Base-by-base conservation (phyloP, 2,888 invertebrate species). In the Sepiola atlantica region DNA sequence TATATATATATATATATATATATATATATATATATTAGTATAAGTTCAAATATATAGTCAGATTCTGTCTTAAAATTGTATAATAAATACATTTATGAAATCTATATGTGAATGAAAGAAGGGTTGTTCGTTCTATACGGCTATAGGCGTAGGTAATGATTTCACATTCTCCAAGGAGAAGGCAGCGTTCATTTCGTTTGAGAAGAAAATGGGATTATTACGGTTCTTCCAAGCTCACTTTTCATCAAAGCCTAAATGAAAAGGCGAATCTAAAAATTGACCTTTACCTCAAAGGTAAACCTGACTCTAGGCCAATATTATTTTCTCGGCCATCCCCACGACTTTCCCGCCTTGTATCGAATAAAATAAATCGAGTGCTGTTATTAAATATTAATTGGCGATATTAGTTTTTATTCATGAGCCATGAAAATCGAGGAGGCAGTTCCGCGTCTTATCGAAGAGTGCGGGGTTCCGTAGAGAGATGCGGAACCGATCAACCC, bases 241-340 rank as follows among this genome's bases (percentile, higher is more conserved):
- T 77, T 77, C 77, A 77, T 77, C 77, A 77, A 77, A 77, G 77
- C n/a, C 77, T n/a, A 77, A n/a, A 77, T 77, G 77, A 77, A 77
- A 77, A 77, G n/a, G n/a, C 77, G n/a, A 77, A 77, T n/a, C n/a
- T 77, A 77, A 77, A 77, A 77, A 77, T 77, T 77, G 77, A 77
- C 77, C 77, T 77, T 77, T 77, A 77, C 77, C 77, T 77, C 77
- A 77, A 77, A 77, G 77, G 77, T 77, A 77, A 32, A 77, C 77
- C 77, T 77, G 77, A 77, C 77, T 77, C 77, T 77, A 77, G 77
- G 77, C 77, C 77, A 77, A 77, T 77, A n/a, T 77, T 45, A 45
- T 32, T n/a, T 32, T 16, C n/a, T 77, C 77, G n/a, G 18, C 77
- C 32, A 14, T n/a, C 77, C n/a, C n/a, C n/a, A 77, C 45, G 45